A percentile compares a stretch with the other conserved stretches of the same genome.
Conservation (phyloP, 1,140 invertebrate genomes). For the Caenorhabditis tropicalis region DNA sequence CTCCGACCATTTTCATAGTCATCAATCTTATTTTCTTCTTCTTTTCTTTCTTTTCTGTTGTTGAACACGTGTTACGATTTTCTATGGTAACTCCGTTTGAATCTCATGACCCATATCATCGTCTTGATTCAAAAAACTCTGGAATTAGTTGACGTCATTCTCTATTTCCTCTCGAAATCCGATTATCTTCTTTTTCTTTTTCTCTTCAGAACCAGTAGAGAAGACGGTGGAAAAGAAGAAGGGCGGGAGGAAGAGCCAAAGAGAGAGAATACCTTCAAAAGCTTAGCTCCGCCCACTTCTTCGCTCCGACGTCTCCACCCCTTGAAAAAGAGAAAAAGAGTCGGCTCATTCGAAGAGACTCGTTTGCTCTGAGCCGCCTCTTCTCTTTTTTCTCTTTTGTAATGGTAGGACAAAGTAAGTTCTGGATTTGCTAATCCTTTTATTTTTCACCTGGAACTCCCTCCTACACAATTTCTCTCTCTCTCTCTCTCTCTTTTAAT, state of each 20-base stretch:
- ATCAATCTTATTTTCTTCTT: neutral
- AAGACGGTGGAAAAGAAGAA: neutral
- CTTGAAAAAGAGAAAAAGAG: neutral
- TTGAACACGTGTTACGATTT: neutral
- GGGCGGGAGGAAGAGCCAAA: conserved; percentile 1
- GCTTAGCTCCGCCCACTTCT: conserved; percentile 30
- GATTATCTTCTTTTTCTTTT: neutral
- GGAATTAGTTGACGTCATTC: conserved; percentile 2
- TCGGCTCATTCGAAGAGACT: conserved; percentile 2
- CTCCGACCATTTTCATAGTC: neutral
- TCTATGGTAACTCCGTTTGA: conserved; percentile 16
- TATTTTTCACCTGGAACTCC: neutral
- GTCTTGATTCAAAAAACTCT: neutral
- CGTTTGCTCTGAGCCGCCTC: neutral
- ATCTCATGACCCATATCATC: neutral
- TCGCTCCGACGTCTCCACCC: neutral
- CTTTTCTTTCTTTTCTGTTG: neutral
- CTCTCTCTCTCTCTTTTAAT: neutral
- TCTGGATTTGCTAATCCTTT: neutral
- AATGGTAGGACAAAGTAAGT: neutral
- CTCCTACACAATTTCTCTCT: neutral
- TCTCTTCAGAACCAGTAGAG: neutral
- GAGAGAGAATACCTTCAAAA: conserved; percentile 37
- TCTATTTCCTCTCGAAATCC: neutral
- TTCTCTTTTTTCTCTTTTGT: neutral